A percentile compares a stretch with the other conserved stretches of the same genome.
phyloP scores from a whole-genome alignment of 2,113 vertebrate genomes.

The Dromiciops gliroides region DNA sequence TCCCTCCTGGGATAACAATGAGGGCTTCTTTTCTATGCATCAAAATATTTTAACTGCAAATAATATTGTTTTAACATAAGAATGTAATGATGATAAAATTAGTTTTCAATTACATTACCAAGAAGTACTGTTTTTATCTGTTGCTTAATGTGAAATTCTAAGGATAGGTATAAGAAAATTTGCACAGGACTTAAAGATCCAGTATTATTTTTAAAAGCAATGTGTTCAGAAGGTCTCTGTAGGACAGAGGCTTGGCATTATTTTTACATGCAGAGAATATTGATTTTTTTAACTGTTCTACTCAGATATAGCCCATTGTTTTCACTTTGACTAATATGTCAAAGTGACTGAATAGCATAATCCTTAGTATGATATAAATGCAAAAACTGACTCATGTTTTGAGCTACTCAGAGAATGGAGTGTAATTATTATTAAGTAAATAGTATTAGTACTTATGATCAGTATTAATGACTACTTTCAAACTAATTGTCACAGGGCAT shows the following conservation, averaged over 20 bases:
- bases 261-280: background rate
- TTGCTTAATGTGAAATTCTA: constrained; percentile 11
- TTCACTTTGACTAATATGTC: background rate
- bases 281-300: background rate
- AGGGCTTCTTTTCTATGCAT: background rate
- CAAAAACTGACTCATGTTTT: background rate
- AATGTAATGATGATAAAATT: constrained; percentile 13
- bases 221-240: background rate
- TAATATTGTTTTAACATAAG: constrained; percentile 24
- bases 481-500: background rate
- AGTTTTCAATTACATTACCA: constrained; percentile 38
- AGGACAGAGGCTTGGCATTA: background rate
- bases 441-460: background rate
- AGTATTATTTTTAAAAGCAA: background rate
- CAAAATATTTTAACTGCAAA: background rate
- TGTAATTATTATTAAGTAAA: background rate
- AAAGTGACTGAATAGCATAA: constrained; percentile 37
- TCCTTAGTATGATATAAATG: background rate
- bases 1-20: background rate
- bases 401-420: background rate
- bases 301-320: background rate
- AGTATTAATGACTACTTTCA: background rate
- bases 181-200: constrained; percentile 11
- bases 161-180: constrained; percentile 38
- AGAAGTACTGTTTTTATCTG: constrained; percentile 30